These are phyloP conservation scores for Melipona quadrifasciata DNA, from an alignment of 1,140 invertebrate genomes.

Conservation along the genomic window DNA sequence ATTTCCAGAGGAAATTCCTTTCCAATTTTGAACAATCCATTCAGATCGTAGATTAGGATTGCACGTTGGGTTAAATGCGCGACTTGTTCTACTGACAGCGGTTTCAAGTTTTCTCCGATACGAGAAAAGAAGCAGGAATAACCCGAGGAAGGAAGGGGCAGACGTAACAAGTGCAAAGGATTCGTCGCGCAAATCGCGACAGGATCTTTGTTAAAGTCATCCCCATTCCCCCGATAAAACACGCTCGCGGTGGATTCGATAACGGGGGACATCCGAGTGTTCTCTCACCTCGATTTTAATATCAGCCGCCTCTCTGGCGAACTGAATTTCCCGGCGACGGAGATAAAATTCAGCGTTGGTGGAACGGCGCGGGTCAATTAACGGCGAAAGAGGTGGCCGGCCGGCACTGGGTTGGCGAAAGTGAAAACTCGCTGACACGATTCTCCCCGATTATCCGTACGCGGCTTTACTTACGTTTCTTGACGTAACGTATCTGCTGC, in stretches of 20 bases:
- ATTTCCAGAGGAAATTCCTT: too few relatives aligned
- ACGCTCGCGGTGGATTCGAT: slow-evolving; percentile 27
- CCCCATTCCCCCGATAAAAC: slow-evolving; percentile 40
- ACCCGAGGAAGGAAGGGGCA: too few relatives aligned
- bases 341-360: slow-evolving; percentile 17
- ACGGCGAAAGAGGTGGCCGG: background rate
- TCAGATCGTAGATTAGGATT: too few relatives aligned
- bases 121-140: background rate
- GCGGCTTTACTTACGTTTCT: slow-evolving; percentile 38
- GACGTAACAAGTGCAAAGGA: background rate
- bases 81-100: too few relatives aligned
- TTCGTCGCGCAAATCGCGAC: background rate
- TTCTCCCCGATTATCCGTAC: slow-evolving; percentile 31
- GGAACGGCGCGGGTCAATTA: background rate
- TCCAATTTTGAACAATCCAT: too few relatives aligned
- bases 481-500: background rate
- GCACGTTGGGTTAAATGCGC: too few relatives aligned
- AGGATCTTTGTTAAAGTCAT: slow-evolving; percentile 20
- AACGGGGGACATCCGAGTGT: background rate
- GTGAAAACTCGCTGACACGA: background rate
- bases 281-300: slow-evolving; percentile 18
- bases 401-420: background rate
- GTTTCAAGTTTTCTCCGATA: too few relatives aligned
- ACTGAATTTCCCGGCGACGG: slow-evolving; percentile 17
- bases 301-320: background rate